Conservation (phyloP, 2,797 vertebrate species). For the Neosilurus hyrtlii region DNA sequence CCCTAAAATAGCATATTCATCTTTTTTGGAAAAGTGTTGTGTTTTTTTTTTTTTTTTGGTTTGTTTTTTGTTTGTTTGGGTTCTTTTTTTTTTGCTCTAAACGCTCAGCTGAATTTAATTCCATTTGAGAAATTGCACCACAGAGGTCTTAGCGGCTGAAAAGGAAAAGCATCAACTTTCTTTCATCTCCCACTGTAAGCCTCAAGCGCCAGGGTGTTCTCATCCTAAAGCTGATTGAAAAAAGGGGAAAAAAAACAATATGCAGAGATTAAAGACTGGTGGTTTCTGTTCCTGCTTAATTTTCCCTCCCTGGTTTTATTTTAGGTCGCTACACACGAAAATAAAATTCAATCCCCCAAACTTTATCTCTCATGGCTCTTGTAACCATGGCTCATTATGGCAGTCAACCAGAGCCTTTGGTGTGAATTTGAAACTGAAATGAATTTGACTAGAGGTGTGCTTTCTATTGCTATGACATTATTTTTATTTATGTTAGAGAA, state of each 20-base stretch:
- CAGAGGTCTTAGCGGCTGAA: slow-evolving; percentile 12
- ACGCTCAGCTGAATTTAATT: slow-evolving; percentile 34
- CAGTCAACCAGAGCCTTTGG: neutral
- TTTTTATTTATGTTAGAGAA: neutral
- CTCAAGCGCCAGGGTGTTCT: slow-evolving; percentile 12
- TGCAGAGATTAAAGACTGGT: slow-evolving; percentile 28
- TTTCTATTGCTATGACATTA: neutral
- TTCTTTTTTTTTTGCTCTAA: no score
- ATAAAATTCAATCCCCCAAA: neutral
- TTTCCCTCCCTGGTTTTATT: neutral
- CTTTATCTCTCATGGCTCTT: slow-evolving; percentile 18
- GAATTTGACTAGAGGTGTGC: neutral
- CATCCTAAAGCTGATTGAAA: slow-evolving; percentile 14
- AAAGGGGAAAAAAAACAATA: neutral
- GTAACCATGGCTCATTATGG: slow-evolving; percentile 16
- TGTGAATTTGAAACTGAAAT: neutral
- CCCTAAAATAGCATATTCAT: slow-evolving; percentile 1
- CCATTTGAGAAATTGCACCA: slow-evolving; percentile 24
- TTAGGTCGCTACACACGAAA: slow-evolving; percentile 13
- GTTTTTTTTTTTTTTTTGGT: no score
- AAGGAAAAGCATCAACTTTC: slow-evolving; percentile 18
- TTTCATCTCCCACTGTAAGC: slow-evolving; percentile 35
- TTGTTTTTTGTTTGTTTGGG: no score
- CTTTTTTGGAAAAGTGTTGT: no score
- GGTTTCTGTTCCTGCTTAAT: slow-evolving; percentile 2